These are phyloP conservation scores for Adelphocoris suturalis DNA, from an alignment of 2,888 invertebrate genomes.

Conservation along the genomic window DNA sequence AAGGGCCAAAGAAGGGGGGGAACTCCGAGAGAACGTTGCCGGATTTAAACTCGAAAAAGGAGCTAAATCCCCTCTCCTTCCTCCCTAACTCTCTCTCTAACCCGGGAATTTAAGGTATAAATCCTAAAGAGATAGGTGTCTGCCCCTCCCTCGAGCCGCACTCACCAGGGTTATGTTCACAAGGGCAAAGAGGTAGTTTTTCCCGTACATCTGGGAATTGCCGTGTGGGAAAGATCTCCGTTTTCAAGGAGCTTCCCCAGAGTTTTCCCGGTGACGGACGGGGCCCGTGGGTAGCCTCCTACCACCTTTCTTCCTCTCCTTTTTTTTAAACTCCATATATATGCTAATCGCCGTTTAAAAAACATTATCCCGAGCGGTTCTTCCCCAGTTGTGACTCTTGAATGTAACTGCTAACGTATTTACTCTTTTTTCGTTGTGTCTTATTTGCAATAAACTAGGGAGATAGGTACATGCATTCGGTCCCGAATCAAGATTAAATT, in stretches of 20 bases:
- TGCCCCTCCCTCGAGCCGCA: not conserved
- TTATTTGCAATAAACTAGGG: no score
- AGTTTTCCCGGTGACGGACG: constrained; percentile 58
- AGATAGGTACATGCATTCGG: no score
- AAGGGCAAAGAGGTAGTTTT: constrained; percentile 21
- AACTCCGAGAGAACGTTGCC: not conserved
- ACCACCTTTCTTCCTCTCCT: constrained; percentile 18
- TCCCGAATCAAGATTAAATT: no score
- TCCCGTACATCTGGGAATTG: not conserved
- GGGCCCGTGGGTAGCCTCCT: constrained; percentile 64
- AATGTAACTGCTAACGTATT: not conserved
- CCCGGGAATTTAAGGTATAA: not conserved
- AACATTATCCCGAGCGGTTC: constrained; percentile 70
- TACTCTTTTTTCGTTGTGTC: no score
- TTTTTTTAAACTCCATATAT: constrained; percentile 68
- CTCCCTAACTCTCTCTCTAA: not conserved
- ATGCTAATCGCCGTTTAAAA: constrained; percentile 74
- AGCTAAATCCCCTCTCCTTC: not conserved
- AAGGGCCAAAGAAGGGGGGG: not conserved
- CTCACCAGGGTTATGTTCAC: not conserved
- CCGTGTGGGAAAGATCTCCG: not conserved
- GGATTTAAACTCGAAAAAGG: constrained; percentile 8
- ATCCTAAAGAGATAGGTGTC: not conserved
- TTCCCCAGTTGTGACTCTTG: not conserved
- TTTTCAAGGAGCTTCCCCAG: constrained; percentile 24